phyloP scores from a whole-genome alignment of 2,797 vertebrate species.

The Ctenopoma kingsleyae region DNA sequence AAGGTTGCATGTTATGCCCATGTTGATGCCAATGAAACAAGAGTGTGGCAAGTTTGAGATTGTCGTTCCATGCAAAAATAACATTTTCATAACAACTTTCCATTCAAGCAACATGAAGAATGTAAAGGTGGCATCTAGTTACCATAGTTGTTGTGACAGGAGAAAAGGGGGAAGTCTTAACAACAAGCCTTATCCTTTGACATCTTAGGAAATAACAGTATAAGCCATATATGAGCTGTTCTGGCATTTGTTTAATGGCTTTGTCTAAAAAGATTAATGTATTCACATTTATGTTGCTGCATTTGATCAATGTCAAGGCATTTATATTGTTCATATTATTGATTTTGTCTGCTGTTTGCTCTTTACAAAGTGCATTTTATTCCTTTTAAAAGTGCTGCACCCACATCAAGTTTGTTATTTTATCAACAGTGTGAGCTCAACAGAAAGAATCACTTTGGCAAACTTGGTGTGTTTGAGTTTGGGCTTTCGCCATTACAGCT shows the following conservation, averaged over 20 bases:
- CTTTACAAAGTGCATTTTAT: constrained; percentile 30
- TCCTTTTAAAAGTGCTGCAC: constrained; percentile 34
- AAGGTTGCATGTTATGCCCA: too few relatives aligned
- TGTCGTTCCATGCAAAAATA: too few relatives aligned
- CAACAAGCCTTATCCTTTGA: not conserved
- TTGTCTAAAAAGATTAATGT: not conserved
- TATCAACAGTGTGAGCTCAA: constrained; percentile 54
- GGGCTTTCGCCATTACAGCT: constrained; percentile 71
- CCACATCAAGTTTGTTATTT: constrained; percentile 49
- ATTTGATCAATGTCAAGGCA: constrained; percentile 32
- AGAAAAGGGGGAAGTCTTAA: not conserved
- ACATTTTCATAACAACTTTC: too few relatives aligned
- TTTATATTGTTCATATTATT: constrained; percentile 20
- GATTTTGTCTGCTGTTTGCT: constrained; percentile 35
- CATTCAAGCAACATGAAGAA: too few relatives aligned
- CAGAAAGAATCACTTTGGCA: constrained; percentile 72
- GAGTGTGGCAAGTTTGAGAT: too few relatives aligned
- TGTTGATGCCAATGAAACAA: too few relatives aligned
- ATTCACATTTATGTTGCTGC: constrained; percentile 11
- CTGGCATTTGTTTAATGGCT: not conserved
- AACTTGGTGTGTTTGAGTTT: constrained; percentile 77
- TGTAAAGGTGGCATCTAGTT: too few relatives aligned
- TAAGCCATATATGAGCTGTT: not conserved
- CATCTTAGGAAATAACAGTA: not conserved
- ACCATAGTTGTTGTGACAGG: too few relatives aligned